A percentile compares a stretch with the other conserved stretches of the same genome.
Evolutionary conservation across 2,113 vertebrate genomes (phyloP).

Genomic region (Indri indri): DNA sequence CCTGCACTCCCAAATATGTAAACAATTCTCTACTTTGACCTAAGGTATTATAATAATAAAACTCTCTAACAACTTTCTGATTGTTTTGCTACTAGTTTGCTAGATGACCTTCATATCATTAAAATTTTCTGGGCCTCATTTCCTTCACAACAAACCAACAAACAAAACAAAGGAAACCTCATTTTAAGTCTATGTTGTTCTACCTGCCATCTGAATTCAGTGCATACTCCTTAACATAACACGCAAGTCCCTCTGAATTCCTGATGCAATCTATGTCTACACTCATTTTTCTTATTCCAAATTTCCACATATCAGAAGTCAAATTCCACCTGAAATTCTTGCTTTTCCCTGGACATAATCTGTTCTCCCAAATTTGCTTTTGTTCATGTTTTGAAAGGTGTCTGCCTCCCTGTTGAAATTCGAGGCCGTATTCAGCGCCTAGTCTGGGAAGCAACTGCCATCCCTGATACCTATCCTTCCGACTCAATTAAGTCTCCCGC

Average conservation of each 20-base stretch:
- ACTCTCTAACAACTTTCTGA: not conserved
- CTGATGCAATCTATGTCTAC: not conserved
- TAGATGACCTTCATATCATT: not conserved
- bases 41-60: not conserved
- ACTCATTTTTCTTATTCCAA: not conserved
- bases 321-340: not conserved
- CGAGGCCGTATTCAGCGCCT: not conserved
- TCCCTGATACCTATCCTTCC: not conserved
- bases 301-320: not conserved
- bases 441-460: not conserved
- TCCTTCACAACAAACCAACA: not conserved
- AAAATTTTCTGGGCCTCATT: not conserved
- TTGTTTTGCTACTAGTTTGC: not conserved
- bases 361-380: not conserved
- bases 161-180: not conserved
- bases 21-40: not conserved
- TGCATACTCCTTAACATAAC: not conserved
- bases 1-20: not conserved
- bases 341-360: not conserved
- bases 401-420: not conserved
- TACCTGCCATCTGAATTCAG: not conserved
- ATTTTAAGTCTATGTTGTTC: not conserved
- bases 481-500: not conserved
- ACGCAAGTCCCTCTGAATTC: not conserved
- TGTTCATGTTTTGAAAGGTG: not conserved